These are phyloP conservation scores for Dendrolimus houi DNA, from an alignment of 2,888 invertebrate genomes.

Conservation along the genomic window DNA sequence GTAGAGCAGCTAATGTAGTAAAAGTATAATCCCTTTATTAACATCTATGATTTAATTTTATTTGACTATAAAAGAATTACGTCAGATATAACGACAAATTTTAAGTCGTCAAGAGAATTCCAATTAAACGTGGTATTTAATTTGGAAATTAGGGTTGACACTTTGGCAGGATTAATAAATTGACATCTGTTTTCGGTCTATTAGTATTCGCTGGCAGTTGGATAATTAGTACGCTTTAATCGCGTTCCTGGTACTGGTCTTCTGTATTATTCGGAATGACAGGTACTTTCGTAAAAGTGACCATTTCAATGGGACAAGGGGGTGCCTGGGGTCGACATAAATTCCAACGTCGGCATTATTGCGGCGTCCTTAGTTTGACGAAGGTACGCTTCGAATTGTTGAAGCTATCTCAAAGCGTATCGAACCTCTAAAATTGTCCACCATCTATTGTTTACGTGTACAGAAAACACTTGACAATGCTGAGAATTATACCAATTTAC, in stretches of 20 bases:
- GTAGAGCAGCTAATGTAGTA: too few species aligned
- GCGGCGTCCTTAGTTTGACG: slow-evolving; percentile 60
- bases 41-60: too few species aligned
- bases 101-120: neutral
- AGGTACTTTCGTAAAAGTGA: slow-evolving; percentile 57
- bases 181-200: slow-evolving; percentile 7
- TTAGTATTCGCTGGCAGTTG: neutral
- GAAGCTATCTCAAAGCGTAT: slow-evolving; percentile 50
- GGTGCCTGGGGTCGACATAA: slow-evolving; percentile 56
- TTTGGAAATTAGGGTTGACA: neutral
- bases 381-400: slow-evolving; percentile 57
- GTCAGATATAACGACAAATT: too few species aligned
- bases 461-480: slow-evolving; percentile 23
- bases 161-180: slow-evolving; percentile 13
- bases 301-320: slow-evolving; percentile 47
- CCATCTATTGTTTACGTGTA: slow-evolving; percentile 37
- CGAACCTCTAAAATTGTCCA: slow-evolving; percentile 38
- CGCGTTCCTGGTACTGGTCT: slow-evolving; percentile 19
- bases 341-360: slow-evolving; percentile 59
- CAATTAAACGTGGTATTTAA: neutral
- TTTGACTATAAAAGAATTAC: too few species aligned
- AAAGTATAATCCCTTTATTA: too few species aligned
- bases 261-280: slow-evolving; percentile 43
- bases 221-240: slow-evolving; percentile 18
- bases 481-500: slow-evolving; percentile 23